Conservation (phyloP, 2,888 invertebrate species). For the Protophormia terraenovae region DNA sequence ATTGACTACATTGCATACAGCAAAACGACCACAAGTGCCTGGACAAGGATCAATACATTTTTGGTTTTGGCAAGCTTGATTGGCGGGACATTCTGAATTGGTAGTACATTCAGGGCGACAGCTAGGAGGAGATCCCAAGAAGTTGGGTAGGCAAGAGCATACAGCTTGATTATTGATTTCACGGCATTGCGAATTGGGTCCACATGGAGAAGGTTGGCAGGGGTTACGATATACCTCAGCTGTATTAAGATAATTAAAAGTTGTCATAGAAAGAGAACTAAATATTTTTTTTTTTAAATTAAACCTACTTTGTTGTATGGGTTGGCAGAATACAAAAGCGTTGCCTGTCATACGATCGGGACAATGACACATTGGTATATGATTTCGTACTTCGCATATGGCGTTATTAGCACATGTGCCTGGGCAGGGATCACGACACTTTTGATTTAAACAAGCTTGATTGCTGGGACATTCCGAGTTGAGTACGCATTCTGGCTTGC, state of each 20-base stretch:
- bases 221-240: constrained; percentile 83
- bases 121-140: constrained; percentile 88
- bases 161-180: constrained; percentile 87
- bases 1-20: constrained; percentile 88
- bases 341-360: constrained; percentile 88
- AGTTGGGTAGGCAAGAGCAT: constrained; percentile 89
- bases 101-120: constrained; percentile 90
- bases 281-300: constrained; percentile 74
- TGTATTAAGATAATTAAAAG: constrained; percentile 53
- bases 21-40: constrained; percentile 88
- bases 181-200: constrained; percentile 89
- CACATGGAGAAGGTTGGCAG: constrained; percentile 88
- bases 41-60: constrained; percentile 90
- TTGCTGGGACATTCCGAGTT: constrained; percentile 86
- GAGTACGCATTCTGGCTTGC: constrained; percentile 87
- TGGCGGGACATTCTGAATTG: constrained; percentile 89
- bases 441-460: constrained; percentile 86
- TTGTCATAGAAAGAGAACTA: constrained; percentile 79
- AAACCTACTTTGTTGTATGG: constrained; percentile 75
- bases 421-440: constrained; percentile 87
- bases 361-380: constrained; percentile 88
- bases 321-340: constrained; percentile 84
- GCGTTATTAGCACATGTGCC: constrained; percentile 87
- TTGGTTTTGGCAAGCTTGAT: constrained; percentile 89
- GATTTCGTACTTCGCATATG: constrained; percentile 87